Evolutionary conservation across 2,113 vertebrate species (phyloP), one percentile per base, ranked within the genome.

Genomic region (Orientallactaga bullata): DNA sequence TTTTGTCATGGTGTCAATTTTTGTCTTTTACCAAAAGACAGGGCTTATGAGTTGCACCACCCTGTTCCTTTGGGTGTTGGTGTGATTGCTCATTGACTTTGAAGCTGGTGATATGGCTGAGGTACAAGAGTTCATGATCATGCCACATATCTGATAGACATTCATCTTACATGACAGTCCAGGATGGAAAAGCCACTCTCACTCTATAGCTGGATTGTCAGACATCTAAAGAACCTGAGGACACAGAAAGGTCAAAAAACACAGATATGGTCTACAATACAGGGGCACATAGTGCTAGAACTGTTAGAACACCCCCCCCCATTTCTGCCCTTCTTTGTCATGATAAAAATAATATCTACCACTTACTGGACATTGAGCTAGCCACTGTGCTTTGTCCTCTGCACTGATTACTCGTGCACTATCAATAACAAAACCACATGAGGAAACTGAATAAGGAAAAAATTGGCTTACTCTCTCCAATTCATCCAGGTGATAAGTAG

Each of bases 21-120:
- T 88, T 85, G 17, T 51, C 61, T 84, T 83, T 96, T 63, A 85
- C 17, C 65, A 69, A 80, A 92, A 90, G 26, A 42, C 23, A 77
- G 30, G 11, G 12, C 20, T 7, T 65, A 35, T 77, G 21, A 37
- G 17, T 78, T 74, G n/a, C 15, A 78, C 6, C 47, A 17, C 3
- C 18, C 55, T 69, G 5, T 58, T 35, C 11, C 30, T 71, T 86
- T 65, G 18, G 60, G 26, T 12, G 4, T 21, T n/a, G 7, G 30
- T 83, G 26, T 58, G 24, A 83, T 47, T 65, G 78, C 23, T 96
- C 86, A 71, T 13, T 83, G 63, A n/a, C 58, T 71, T 0, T 20
- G 10, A 11, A 93, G 6, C 71, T 42, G 39, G 63, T 77, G 20
- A 35, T 28, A 68, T 73, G 35, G 72, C 55, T 61, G 42, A 63